phyloP scores from a whole-genome alignment of 1,140 invertebrate species.

The Schmidtea mediterranea region DNA sequence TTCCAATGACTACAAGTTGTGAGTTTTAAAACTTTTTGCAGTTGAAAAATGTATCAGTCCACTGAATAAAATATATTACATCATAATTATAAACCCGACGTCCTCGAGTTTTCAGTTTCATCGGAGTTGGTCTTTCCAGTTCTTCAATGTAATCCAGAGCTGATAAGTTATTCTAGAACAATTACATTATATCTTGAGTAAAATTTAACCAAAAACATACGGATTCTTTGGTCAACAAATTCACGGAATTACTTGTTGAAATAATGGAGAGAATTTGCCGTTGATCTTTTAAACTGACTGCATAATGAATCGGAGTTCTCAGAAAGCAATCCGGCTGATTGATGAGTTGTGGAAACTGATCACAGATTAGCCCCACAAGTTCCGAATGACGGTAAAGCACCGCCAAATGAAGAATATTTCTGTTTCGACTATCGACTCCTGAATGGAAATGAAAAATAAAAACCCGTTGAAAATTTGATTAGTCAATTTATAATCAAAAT shows the following conservation, averaged over 20 bases:
- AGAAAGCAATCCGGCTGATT: conserved; percentile 6
- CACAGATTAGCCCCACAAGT: conserved; percentile 1
- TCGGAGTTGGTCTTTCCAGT: conserved; percentile 3
- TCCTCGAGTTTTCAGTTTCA: conserved; percentile 3
- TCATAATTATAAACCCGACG: conserved; percentile 4
- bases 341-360: conserved; percentile 9
- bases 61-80: background rate
- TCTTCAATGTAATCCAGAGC: conserved; percentile 5
- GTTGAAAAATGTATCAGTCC: too few relatives aligned
- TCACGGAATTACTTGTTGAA: background rate
- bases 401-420: conserved; percentile 7
- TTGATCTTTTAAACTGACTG: conserved; percentile 5
- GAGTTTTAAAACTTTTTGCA: too few relatives aligned
- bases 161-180: conserved; percentile 5
- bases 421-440: conserved; percentile 6
- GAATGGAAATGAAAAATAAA: too few relatives aligned
- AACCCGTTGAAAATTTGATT: too few relatives aligned
- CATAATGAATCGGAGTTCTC: conserved; percentile 7
- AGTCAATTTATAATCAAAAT: too few relatives aligned
- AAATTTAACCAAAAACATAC: conserved; percentile 1
- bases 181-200: background rate
- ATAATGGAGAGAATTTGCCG: conserved; percentile 1
- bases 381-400: conserved; percentile 5
- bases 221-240: conserved; percentile 1
- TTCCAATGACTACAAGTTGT: too few relatives aligned